Evolutionary conservation across 2,797 vertebrate species (phyloP), one percentile per base, ranked within the genome.

Genomic region (Helostoma temminkii): DNA sequence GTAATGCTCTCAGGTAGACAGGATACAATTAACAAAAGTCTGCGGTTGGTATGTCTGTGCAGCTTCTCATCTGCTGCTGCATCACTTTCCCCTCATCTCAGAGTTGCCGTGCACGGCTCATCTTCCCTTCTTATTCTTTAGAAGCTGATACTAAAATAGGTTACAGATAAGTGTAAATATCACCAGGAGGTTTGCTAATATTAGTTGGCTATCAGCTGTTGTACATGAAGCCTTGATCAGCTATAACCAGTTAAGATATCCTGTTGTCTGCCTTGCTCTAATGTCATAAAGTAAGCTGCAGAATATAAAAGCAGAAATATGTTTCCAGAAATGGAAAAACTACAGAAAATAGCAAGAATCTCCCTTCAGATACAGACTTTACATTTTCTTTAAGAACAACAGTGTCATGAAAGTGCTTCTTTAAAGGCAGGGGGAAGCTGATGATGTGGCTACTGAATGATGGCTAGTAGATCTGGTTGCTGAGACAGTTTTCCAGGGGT

Each of bases 401-500:
- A 30, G 11, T 16, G 12, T 21, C 4, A 32, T 8, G n/a, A 60
- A 24, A 19, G 1, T 3, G 1, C 5, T 19, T 71, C 53, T 10
- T 73, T 28, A 10, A 32, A 32, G 2, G 4, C 9, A 24, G 9
- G 22, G n/a, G 41, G 21, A 73, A 68, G 66, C 52, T 25, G 52
- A 58, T 65, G n/a, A 81, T 21, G 3, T 36, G 12, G 39, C 42
- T 3, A 8, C 10, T 36, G 10, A 21, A 19, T 62, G 45, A 67
- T 69, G 39, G 66, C 28, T 57, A 82, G 64, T 57, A 46, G 3
- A 15, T 58, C 67, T 28, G n/a, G 46, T 14, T 58, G 41, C 72
- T 65, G n/a, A n/a, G n/a, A n/a, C 47, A 34, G 50, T 82, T 86
- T 76, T 52, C 65, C 30, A 18, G 32, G 37, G 41, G 67, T 67